These are phyloP conservation scores for Epinephelus fuscoguttatus DNA, from an alignment of 2,113 vertebrate genomes.

Conservation along the genomic window DNA sequence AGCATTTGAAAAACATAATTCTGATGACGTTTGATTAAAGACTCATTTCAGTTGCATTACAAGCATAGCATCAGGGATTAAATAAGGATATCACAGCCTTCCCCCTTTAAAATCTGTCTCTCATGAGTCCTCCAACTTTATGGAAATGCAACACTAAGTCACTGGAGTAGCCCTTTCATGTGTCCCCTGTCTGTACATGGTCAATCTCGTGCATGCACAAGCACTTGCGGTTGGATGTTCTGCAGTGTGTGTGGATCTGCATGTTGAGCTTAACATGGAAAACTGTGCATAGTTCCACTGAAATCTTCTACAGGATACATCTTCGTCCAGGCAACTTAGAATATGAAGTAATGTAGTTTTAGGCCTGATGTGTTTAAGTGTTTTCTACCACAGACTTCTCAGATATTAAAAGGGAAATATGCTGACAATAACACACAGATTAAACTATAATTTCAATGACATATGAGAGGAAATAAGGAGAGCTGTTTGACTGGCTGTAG, in stretches of 20 bases:
- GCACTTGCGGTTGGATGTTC: background rate
- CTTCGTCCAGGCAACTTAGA: background rate
- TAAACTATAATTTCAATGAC: background rate
- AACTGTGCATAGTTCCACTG: background rate
- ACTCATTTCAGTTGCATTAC: background rate
- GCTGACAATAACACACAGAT: constrained; percentile 10
- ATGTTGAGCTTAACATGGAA: background rate
- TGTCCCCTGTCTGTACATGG: background rate
- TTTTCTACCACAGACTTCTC: background rate
- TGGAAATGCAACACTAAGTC: background rate
- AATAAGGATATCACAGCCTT: background rate
- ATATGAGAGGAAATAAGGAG: background rate
- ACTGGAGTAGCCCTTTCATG: constrained; percentile 2
- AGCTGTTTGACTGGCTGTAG: constrained; percentile 10
- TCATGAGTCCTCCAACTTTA: background rate
- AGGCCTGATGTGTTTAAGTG: background rate
- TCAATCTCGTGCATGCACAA: constrained; percentile 11
- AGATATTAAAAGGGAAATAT: background rate
- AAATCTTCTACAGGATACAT: background rate
- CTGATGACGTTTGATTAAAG: background rate
- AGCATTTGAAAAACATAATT: background rate
- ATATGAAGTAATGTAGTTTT: background rate
- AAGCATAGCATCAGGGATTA: background rate
- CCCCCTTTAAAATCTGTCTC: background rate
- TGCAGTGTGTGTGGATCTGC: background rate